Conservation (phyloP, 2,888 invertebrate genomes). For the Caenorhabditis sp. region DNA sequence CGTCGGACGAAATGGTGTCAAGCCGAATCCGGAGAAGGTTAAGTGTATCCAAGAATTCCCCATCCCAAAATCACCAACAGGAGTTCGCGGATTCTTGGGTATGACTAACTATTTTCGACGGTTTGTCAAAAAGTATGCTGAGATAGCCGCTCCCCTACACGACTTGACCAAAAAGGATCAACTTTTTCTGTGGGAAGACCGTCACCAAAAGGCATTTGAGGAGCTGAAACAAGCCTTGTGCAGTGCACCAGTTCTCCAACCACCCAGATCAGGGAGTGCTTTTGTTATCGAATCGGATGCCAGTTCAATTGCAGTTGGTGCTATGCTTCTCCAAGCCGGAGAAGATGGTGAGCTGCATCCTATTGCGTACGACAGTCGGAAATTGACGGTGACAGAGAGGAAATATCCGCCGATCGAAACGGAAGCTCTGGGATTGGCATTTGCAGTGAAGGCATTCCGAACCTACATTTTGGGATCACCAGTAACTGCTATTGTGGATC, state of each 20-base stretch:
- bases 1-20: constrained; percentile 66
- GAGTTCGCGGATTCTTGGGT: constrained; percentile 66
- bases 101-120: constrained; percentile 64
- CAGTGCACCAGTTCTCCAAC: constrained; percentile 52
- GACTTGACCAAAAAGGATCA: constrained; percentile 58
- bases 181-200: constrained; percentile 43
- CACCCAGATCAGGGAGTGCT: constrained; percentile 23
- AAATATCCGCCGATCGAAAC: constrained; percentile 56
- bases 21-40: constrained; percentile 64
- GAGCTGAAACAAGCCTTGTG: constrained; percentile 53
- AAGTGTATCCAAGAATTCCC: constrained; percentile 52
- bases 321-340: constrained; percentile 48
- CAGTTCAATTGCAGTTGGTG: constrained; percentile 56
- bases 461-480: constrained; percentile 56
- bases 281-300: constrained; percentile 65
- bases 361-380: constrained; percentile 59
- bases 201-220: constrained; percentile 53
- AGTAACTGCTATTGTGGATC: constrained; percentile 50
- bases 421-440: constrained; percentile 58
- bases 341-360: constrained; percentile 30
- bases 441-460: constrained; percentile 50
- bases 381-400: constrained; percentile 47
- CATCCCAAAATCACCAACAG: constrained; percentile 43
- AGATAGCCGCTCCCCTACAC: constrained; percentile 60
- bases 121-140: constrained; percentile 67